Evolutionary conservation across 2,113 vertebrate genomes (phyloP), one percentile per base, ranked within the genome.

Genomic region (Odobenus rosmarus): DNA sequence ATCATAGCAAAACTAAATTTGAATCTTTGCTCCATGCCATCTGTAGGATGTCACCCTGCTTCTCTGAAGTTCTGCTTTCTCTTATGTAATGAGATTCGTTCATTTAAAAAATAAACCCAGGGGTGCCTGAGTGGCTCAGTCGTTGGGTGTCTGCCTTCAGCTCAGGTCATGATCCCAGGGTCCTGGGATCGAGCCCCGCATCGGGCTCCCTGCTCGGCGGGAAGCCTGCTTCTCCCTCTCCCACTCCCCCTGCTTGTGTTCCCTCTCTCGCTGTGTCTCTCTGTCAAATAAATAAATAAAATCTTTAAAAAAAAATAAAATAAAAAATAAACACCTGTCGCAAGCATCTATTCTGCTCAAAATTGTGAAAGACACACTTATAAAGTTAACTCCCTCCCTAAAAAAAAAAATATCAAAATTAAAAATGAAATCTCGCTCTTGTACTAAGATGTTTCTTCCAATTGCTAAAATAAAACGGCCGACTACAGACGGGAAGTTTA

Each of bases 21-120:
- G 55, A 95, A 31, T 55, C 36, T 74, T 49, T 93, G 53, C 26
- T 74, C 7, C 53, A 24, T 12, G 59, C 13, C 61, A 55, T 28
- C 62, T 77, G 42, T 21, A 26, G 12, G 39, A 81, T 23, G 81
- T 36, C 81, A 62, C 18, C n/a, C 42, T 4, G 1, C 28, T 67
- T 59, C 76, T 84, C 42, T 53, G 24, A 90, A 89, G 88, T 88
- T 90, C 83, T 84, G 6, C 53, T 86, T 77, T 88, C 86, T 88
- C 31, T 7, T 21, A 36, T 3, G 21, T 9, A 33, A 69, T 21
- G 51, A 31, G 21, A 49, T 33, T 36, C 18, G 16, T 33, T 94
- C 86, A 86, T 26, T 93, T 53, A 31, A 71, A 83, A 77, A 46
- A 8, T 46, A 46, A 46, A 46, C 46, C 8, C 46, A 9, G 46